Conservation (phyloP, 2,113 vertebrate genomes). For the Plotosus lineatus region DNA sequence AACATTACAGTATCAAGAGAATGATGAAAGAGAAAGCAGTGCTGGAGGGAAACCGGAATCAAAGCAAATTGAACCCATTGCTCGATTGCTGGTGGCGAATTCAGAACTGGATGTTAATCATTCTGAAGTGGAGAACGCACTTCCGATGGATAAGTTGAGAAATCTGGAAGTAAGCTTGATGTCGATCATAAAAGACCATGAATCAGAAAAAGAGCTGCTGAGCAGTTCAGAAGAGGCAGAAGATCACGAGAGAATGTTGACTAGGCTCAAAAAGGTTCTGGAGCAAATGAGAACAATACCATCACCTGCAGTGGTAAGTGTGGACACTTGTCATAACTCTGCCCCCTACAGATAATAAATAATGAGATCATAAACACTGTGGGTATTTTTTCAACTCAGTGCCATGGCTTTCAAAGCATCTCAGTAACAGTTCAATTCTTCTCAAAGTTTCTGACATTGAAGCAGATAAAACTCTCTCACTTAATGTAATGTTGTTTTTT, state of each 20-base stretch:
- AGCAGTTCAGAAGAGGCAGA: constrained; percentile 78
- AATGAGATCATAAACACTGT: neutral
- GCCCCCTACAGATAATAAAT: too few relatives aligned
- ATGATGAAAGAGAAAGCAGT: neutral
- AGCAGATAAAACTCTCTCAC: neutral
- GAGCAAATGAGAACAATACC: constrained; percentile 64
- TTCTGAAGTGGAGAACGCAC: neutral
- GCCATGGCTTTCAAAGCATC: neutral
- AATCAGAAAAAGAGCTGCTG: constrained; percentile 81
- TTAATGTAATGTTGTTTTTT: neutral
- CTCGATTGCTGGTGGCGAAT: constrained; percentile 19
- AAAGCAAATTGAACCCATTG: neutral
- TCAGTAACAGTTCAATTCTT: neutral
- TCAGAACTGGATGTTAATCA: neutral
- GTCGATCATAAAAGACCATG: constrained; percentile 74
- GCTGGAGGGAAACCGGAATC: neutral
- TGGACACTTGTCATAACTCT: neutral
- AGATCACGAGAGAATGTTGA: constrained; percentile 80
- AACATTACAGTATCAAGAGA: neutral
- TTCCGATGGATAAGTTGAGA: constrained; percentile 76
- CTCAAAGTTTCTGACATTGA: neutral
- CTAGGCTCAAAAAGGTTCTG: constrained; percentile 76
- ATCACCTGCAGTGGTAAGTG: constrained; percentile 23
- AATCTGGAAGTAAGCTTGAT: constrained; percentile 79
- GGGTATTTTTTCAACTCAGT: neutral